Evolutionary conservation across 2,888 invertebrate genomes (phyloP), one percentile per base, ranked within the genome.

Genomic region (Xanthorhoe designata): DNA sequence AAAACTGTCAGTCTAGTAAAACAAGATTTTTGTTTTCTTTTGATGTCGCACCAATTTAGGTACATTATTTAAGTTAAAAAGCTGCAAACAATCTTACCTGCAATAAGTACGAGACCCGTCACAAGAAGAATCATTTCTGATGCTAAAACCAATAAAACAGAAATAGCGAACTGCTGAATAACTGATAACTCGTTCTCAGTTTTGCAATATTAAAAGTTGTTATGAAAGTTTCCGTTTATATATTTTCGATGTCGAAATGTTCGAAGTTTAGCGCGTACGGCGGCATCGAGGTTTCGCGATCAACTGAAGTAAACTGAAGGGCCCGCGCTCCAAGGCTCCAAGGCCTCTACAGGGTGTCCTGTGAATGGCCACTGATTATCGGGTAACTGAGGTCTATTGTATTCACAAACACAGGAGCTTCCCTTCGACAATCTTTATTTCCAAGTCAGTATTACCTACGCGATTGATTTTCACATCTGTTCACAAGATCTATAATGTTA

Each of bases 261-360:
- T 58, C 52, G 24, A 59, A 49, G 47, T 60, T 19, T 13, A 45
- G 56, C 55, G 61, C 63, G 69, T 65, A 50, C 53, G 49, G n/a
- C 17, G 18, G 13, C 65, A 65, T 53, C 59, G 65, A 63, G 62
- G 49, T 24, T 50, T 56, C 65, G 53, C 63, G 69, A 65, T 60
- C 52, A 63, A 69, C 69, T 69, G 65, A 50, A 29, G 29, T 42
- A 49, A 63, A 69, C 69, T 69, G 65, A 50, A 29, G 29, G 32
- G 53, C 50, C 10, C 55, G 9, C 32, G 52, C 29, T 9, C 5
- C 32, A 19, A 24, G 24, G 2, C 4, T 24, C 24, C 2, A 4
- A 24, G 32, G 9, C 8, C 47, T 51, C 57, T 32, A 45, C 52
- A 51, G 24, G 29, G 32, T 13, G 45, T 60, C 29, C 38, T 53